Conservation (phyloP, 2,888 invertebrate genomes). For the Spilarctia lutea region DNA sequence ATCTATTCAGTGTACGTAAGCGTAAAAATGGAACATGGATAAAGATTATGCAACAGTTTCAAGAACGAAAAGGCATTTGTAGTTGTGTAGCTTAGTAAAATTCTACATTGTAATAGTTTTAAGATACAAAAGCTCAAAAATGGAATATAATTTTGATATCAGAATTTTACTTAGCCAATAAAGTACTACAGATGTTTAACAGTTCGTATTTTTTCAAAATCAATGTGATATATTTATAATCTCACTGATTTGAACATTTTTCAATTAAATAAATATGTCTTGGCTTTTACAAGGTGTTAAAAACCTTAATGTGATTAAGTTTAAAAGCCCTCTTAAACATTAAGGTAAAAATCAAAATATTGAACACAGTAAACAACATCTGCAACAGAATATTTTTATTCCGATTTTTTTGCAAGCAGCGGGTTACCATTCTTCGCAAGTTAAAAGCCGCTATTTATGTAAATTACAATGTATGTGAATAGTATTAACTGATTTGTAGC, state of each 20-base stretch:
- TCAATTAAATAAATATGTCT: too few species aligned
- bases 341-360: not conserved
- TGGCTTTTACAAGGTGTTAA: too few species aligned
- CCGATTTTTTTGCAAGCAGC: slow-evolving; percentile 1
- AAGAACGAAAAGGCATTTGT: not conserved
- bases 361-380: not conserved
- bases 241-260: too few species aligned
- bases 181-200: too few species aligned
- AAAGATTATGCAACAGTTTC: not conserved
- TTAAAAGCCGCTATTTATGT: slow-evolving; percentile 39
- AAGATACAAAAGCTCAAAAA: too few species aligned
- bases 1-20: slow-evolving; percentile 2
- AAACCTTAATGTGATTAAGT: too few species aligned
- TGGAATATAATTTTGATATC: too few species aligned
- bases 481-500: slow-evolving; percentile 46
- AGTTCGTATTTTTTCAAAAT: too few species aligned
- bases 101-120: not conserved
- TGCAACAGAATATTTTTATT: not conserved
- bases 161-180: too few species aligned
- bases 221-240: too few species aligned
- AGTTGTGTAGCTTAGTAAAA: not conserved
- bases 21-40: not conserved
- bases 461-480: slow-evolving; percentile 39
- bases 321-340: not conserved
- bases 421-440: slow-evolving; percentile 25